Base-by-base conservation (phyloP, 2,888 invertebrate genomes). In the Bembecia ichneumoniformis region DNA sequence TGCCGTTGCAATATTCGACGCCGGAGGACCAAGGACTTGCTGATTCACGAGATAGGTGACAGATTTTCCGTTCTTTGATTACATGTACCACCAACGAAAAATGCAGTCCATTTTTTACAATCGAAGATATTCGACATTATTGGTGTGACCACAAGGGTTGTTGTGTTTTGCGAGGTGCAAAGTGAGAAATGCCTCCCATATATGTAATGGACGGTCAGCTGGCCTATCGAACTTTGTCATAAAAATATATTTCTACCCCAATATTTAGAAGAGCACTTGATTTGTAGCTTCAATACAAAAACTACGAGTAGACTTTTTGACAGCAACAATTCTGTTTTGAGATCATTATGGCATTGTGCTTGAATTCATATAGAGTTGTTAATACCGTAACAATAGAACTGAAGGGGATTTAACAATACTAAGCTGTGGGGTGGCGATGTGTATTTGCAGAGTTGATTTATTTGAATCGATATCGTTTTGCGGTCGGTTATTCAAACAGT, bases 371-470 rank as follows among this genome's bases (percentile, higher is more conserved):
- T 72, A 65, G 65, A 74, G 69, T 54, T 59, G 58, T 60, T 51
- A 51, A 28, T 45, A 14, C 40, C 40, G 5, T 15, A 15, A 50
- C 51, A 55, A 54, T 50, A 36, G 52, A 52, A 49, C 43, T 43
- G 49, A 46, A 51, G 47, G 52, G 44, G 52, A 48, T 13, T 45
- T 28, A 28, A 46, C 47, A 49, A 35, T 53, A 50, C 36, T 44
- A 16, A 44, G 15, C 15, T 47, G 49, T 58, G 53, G 60, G 59
- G 64, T 55, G 59, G 54, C 15, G 40, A 16, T 44, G 47, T 47
- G 61, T 69, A 74, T 71, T 68, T 72, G 71, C 71, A 62, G 61
- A 47, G 51, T 52, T 67, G 69, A 71, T 72, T 68, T 70, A 74
- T 71, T 59, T 52, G 48, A 50, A 50, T 49, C 49, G 50, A 62